Evolutionary conservation across 2,888 invertebrate genomes (phyloP).

Genomic region (Leptura quadrifasciata): DNA sequence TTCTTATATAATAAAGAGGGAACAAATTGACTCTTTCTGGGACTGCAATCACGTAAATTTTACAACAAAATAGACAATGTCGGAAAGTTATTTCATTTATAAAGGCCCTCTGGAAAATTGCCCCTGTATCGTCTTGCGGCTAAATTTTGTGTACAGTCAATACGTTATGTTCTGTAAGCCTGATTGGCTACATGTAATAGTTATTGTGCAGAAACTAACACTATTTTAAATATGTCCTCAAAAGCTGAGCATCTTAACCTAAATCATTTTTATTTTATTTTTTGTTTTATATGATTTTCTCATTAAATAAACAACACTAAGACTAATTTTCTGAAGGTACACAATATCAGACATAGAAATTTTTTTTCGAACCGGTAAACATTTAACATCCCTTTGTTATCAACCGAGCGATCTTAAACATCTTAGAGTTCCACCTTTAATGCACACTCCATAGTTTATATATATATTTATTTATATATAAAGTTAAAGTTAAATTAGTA

Average conservation of each 20-base stretch:
- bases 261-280: slow-evolving; percentile 57
- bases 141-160: slow-evolving; percentile 45
- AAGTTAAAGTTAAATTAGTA: slow-evolving; percentile 64
- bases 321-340: slow-evolving; percentile 71
- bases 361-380: slow-evolving; percentile 52
- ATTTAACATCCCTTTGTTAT: slow-evolving; percentile 42
- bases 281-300: slow-evolving; percentile 62
- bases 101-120: neutral
- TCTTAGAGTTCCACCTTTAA: slow-evolving; percentile 62
- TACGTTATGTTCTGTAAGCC: slow-evolving; percentile 33
- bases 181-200: slow-evolving; percentile 47
- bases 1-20: neutral
- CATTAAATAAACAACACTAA: slow-evolving; percentile 71
- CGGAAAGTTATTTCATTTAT: neutral
- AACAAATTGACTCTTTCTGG: neutral
- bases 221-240: slow-evolving; percentile 60
- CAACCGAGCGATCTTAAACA: slow-evolving; percentile 48
- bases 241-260: slow-evolving; percentile 70
- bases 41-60: neutral
- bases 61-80: neutral
- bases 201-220: slow-evolving; percentile 55
- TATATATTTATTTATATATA: slow-evolving; percentile 53
- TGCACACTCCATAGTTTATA: slow-evolving; percentile 68
- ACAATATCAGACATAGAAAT: slow-evolving; percentile 73
- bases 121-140: neutral